These are phyloP conservation scores for Acanthochromis polyacanthus DNA, from an alignment of 2,113 vertebrate species.

Conservation along the genomic window DNA sequence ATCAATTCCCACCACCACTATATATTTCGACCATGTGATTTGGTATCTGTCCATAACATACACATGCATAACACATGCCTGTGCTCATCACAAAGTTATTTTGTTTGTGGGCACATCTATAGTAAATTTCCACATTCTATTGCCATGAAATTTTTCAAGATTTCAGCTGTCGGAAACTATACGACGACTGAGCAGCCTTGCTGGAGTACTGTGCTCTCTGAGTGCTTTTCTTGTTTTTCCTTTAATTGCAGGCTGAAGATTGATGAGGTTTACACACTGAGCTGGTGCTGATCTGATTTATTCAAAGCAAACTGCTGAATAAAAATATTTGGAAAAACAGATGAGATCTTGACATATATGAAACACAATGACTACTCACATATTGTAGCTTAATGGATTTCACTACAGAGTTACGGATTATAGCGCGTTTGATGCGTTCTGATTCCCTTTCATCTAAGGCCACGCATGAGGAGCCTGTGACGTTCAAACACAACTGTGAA, in stretches of 20 bases:
- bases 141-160: too few relatives aligned
- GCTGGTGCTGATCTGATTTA: constrained; percentile 15
- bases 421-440: not conserved
- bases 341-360: not conserved
- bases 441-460: constrained; percentile 15
- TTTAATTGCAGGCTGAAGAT: constrained; percentile 29
- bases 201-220: too few relatives aligned
- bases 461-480: not conserved
- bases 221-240: constrained; percentile 6
- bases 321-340: constrained; percentile 20
- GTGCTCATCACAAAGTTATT: too few relatives aligned
- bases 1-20: too few relatives aligned
- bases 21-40: too few relatives aligned
- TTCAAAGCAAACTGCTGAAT: constrained; percentile 33
- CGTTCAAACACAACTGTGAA: constrained; percentile 26
- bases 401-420: not conserved
- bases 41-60: too few relatives aligned
- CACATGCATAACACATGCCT: too few relatives aligned
- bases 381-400: constrained; percentile 14
- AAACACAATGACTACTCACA: not conserved
- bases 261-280: constrained; percentile 21
- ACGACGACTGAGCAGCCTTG: too few relatives aligned
- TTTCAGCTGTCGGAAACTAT: too few relatives aligned
- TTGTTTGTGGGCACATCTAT: too few relatives aligned
- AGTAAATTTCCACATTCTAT: too few relatives aligned